Evolutionary conservation across 2,113 vertebrate species (phyloP), one percentile per base, ranked within the genome.

Genomic region (Romanogobio albipinnatus): DNA sequence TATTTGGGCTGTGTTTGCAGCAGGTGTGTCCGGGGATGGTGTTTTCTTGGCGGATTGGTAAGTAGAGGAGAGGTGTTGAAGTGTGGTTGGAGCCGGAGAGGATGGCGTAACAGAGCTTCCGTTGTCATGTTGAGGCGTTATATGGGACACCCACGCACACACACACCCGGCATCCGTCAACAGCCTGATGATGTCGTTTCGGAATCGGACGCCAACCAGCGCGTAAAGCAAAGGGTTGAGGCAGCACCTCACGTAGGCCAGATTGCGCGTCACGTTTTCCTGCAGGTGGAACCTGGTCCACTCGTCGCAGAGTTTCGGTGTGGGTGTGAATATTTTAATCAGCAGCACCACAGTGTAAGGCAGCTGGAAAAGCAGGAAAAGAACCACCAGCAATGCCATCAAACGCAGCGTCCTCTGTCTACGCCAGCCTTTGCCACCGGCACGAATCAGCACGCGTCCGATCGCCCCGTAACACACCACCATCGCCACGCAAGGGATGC

Each of bases 191-290:
- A 98, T 93, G 26, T 99, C 96, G 0, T 66, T 93, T 3, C 97
- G 95, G 93, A 99, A 99, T 13, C 96, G 95, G 33, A 96, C 94
- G 0, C 97, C 96, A 24, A 98, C 89, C 84, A 99, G 95, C 17
- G 95, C 96, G 0, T 99, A 99, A 49, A 98, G 95, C 83, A 98
- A 66, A 0, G 98, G 98, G 87, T 99, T 99, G 85, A 99, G 95
- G 91, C 96, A 96, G 84, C 97, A 99, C 89, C 97, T 97, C 76
- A 93, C 90, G 70, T 95, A 97, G 0, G 96, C 97, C 91, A 99
- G 84, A 17, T 93, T 95, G 3, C 96, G 92, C 0, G 97, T 97
- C 64, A 96, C 64, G 85, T 96, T 94, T 90, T 97, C 93, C 0
- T 93, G 88, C 87, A 98, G 70, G 14, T 95, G 95, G 85, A 93